These are phyloP conservation scores for Parascotia fuliginaria DNA, from an alignment of 2,888 invertebrate genomes.

Conservation along the genomic window DNA sequence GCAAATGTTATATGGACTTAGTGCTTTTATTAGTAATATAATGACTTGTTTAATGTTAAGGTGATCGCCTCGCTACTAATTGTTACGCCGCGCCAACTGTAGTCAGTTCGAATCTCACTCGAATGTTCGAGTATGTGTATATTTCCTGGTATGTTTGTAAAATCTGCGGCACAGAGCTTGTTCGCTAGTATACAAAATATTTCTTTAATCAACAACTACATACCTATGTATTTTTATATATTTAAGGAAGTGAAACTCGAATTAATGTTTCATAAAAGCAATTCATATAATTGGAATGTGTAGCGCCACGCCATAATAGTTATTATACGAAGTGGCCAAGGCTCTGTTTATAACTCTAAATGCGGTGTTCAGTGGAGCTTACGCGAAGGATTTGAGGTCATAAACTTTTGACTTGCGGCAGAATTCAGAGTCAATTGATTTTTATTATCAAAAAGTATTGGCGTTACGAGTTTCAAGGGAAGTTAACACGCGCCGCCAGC, in stretches of 20 bases:
- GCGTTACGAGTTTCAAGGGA: slow-evolving; percentile 35
- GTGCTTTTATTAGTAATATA: too few relatives aligned
- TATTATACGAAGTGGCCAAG: slow-evolving; percentile 10
- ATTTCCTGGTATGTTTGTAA: too few relatives aligned
- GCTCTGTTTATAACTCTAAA: slow-evolving; percentile 14
- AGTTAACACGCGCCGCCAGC: slow-evolving; percentile 40
- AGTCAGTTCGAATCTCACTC: too few relatives aligned
- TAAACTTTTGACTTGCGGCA: slow-evolving; percentile 32
- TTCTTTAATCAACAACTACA: neutral
- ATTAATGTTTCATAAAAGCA: neutral
- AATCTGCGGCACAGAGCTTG: too few relatives aligned
- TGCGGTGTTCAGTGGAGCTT: slow-evolving; percentile 21
- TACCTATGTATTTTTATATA: neutral
- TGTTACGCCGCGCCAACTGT: too few relatives aligned
- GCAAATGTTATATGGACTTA: too few relatives aligned
- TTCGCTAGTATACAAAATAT: too few relatives aligned
- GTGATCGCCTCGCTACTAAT: too few relatives aligned
- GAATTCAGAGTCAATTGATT: slow-evolving; percentile 45
- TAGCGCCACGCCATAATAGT: neutral
- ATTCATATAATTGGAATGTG: neutral
- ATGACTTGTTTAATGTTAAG: too few relatives aligned
- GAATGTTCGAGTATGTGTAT: too few relatives aligned
- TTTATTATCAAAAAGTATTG: slow-evolving; percentile 46
- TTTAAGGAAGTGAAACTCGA: slow-evolving; percentile 3
- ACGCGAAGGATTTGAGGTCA: slow-evolving; percentile 24